Percentiles rank a stretch among this genome's conserved stretches.
These are phyloP conservation scores for Rhagium mordax DNA, from an alignment of 2,888 invertebrate species.

Conservation along the genomic window DNA sequence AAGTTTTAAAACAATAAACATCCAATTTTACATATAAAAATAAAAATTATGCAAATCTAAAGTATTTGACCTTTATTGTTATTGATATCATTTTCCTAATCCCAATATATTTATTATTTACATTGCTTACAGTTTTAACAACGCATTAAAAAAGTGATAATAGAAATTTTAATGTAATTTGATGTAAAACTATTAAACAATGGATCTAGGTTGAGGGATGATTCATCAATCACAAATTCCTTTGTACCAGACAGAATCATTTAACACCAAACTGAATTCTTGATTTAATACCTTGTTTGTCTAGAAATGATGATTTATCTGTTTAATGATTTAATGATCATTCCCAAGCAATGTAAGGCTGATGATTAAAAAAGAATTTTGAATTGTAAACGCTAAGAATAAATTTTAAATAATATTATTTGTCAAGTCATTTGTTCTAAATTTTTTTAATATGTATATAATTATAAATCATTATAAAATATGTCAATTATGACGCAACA, in stretches of 20 bases:
- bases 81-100: background rate
- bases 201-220: conserved; percentile 22
- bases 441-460: too few relatives aligned
- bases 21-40: too few relatives aligned
- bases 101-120: background rate
- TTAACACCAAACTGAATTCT: conserved; percentile 1
- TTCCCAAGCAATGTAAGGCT: background rate
- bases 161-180: conserved; percentile 1
- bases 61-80: too few relatives aligned
- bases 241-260: conserved; percentile 4
- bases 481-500: too few relatives aligned
- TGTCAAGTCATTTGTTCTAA: too few relatives aligned
- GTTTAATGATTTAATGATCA: background rate
- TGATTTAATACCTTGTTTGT: background rate
- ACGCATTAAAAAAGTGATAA: background rate
- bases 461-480: too few relatives aligned
- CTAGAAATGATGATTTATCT: background rate
- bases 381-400: too few relatives aligned
- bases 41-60: too few relatives aligned
- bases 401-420: background rate
- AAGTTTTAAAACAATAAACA: too few relatives aligned
- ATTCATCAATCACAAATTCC: conserved; percentile 20
- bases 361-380: background rate
- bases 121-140: background rate
- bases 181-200: background rate